Conservation (phyloP, 2,113 vertebrate species). For the Phyllostomus hastatus region DNA sequence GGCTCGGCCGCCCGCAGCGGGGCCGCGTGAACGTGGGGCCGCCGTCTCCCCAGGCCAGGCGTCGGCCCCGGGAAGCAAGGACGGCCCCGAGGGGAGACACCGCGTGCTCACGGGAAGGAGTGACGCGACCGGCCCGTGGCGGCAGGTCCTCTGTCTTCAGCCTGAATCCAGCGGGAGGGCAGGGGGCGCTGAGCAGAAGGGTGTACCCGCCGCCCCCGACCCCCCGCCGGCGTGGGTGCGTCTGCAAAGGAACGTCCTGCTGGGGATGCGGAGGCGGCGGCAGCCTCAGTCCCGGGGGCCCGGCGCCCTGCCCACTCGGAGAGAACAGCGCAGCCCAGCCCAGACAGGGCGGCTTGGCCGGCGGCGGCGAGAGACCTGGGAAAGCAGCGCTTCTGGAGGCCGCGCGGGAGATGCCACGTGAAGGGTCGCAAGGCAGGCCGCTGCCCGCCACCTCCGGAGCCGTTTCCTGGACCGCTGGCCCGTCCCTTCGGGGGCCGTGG, state of each 20-base stretch:
- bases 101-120: rapidly evolving
- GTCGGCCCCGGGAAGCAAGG: background rate
- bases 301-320: background rate
- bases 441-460: background rate
- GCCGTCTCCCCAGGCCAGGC: background rate
- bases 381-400: background rate
- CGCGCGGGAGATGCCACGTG: background rate
- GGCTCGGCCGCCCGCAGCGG: background rate
- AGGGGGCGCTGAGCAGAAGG: background rate
- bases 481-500: background rate
- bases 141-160: rapidly evolving
- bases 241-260: rapidly evolving
- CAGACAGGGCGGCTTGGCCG: background rate
- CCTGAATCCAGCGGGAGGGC: background rate
- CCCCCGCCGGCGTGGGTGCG: rapidly evolving
- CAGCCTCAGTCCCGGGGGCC: background rate
- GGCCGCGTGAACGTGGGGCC: rapidly evolving
- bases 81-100: background rate
- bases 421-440: background rate
- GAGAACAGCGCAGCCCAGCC: background rate
- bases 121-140: rapidly evolving
- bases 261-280: background rate
- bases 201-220: background rate
- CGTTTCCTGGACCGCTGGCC: background rate
- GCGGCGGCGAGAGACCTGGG: background rate